Conservation (phyloP, 1,140 invertebrate species). For the Atta cephalotes region DNA sequence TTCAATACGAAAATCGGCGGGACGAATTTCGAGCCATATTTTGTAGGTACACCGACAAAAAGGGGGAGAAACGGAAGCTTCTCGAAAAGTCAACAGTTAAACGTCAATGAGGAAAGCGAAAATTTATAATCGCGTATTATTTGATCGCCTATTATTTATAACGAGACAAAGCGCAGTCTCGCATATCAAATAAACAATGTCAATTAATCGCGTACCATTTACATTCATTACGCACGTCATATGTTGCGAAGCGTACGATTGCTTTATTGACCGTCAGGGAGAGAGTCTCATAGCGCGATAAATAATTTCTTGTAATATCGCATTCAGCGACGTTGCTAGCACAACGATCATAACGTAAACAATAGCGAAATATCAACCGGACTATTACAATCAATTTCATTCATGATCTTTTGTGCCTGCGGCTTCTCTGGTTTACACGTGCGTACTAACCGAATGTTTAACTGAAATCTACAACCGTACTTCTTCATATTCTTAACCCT, state of each 20-base stretch:
- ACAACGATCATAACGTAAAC: constrained; percentile 33
- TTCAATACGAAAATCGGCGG: neutral
- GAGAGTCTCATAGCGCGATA: constrained; percentile 9
- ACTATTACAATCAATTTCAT: constrained; percentile 40
- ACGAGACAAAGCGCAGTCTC: neutral
- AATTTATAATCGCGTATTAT: neutral
- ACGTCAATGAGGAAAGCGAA: neutral
- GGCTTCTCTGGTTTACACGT: neutral
- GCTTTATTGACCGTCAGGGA: constrained; percentile 27
- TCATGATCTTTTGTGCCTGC: constrained; percentile 13
- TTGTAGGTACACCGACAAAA: too few relatives aligned
- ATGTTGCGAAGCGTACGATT: constrained; percentile 12
- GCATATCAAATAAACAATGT: constrained; percentile 21
- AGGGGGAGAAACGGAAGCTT: neutral
- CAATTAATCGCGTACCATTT: constrained; percentile 45
- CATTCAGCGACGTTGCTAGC: constrained; percentile 10
- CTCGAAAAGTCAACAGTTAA: constrained; percentile 19
- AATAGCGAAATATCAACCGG: constrained; percentile 45
- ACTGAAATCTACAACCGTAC: constrained; percentile 23
- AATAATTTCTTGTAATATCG: constrained; percentile 49
- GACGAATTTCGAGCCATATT: neutral
- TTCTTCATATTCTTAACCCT: neutral
- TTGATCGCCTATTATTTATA: constrained; percentile 5
- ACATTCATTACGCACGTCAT: constrained; percentile 23
- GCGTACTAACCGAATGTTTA: neutral